phyloP scores from a whole-genome alignment of 2,888 invertebrate species.

The Calephelis perditalis region DNA sequence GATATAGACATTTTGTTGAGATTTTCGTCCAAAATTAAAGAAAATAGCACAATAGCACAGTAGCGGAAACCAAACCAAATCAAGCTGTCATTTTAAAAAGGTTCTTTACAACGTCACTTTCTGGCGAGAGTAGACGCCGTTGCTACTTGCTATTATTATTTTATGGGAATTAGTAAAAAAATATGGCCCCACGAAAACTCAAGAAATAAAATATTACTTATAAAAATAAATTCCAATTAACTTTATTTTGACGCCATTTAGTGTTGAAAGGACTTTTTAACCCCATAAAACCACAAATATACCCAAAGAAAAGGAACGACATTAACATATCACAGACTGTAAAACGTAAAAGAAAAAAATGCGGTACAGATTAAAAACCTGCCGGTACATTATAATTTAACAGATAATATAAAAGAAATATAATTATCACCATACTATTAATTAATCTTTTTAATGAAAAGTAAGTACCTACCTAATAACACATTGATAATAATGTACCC shows the following conservation, averaged over 20 bases:
- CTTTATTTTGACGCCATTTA: background rate
- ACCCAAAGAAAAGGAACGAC: constrained; percentile 4
- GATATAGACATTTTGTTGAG: constrained; percentile 70
- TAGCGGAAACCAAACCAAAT: constrained; percentile 78
- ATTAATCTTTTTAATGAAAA: too few relatives aligned
- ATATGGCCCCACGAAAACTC: background rate
- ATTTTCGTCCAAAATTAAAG: constrained; percentile 66
- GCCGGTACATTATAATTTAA: too few relatives aligned
- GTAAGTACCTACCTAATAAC: too few relatives aligned
- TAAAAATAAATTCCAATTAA: constrained; percentile 5
- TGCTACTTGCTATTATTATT: constrained; percentile 19
- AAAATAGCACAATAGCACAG: constrained; percentile 76
- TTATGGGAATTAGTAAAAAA: background rate
- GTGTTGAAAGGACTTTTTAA: background rate
- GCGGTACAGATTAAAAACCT: too few relatives aligned
- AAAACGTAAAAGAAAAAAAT: background rate
- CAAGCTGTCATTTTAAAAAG: constrained; percentile 74
- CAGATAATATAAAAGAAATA: too few relatives aligned
- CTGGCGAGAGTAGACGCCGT: constrained; percentile 33
- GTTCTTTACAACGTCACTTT: constrained; percentile 55
- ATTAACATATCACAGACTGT: background rate
- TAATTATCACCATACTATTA: too few relatives aligned
- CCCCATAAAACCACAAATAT: background rate
- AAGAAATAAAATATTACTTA: constrained; percentile 13
- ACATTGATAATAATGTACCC: too few relatives aligned